Base-by-base conservation (phyloP, 1,140 invertebrate species). In the Thalassaphorura encarpata region DNA sequence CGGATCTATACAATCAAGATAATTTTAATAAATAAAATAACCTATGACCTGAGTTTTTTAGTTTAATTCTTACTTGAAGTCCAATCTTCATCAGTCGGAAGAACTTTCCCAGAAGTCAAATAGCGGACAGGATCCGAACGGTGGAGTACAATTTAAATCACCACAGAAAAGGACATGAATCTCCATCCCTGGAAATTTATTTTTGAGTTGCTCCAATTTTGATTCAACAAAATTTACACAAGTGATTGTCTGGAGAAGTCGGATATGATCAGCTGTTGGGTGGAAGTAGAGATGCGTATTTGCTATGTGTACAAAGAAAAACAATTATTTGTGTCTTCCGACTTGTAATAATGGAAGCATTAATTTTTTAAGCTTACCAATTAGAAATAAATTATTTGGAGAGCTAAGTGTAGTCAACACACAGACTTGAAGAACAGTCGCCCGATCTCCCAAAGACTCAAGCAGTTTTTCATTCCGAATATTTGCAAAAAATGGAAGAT, bases 211-310 rank as follows among this genome's bases (percentile, higher is more conserved):
- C 28, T 45, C 23, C 2, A 55, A 13, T 16, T 36, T 58, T 5
- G 62, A 56, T 52, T 72, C 66, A 15, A 75, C n/a, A 53, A 68
- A 60, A 2, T 64, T 56, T n/a, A 73, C 46, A 39, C 66, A 68
- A 0, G 69, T 67, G 26, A 69, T 67, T 19, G 68, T 68, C 66
- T 80, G 78, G 29, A 95, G 68, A 2, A 95, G 71, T 62, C 93
- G 73, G 63, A 96, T 84, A 67, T 93, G 84, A 73, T 89, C 83
- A 6, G 88, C 84, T 70, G 87, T 80, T 2, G 89, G 87, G 68
- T 89, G 85, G 68, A 92, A 96, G 70, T 89, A 96, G 18, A 96
- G 76, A 76, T 97, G 93, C 0, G 89, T 94, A 67, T 92, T 94
- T 23, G 75, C 79, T 83, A 61, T 11, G 68, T 66, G 41, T 56